Base-by-base conservation (phyloP, 2,888 invertebrate species). In the Pediacus dermestoides region DNA sequence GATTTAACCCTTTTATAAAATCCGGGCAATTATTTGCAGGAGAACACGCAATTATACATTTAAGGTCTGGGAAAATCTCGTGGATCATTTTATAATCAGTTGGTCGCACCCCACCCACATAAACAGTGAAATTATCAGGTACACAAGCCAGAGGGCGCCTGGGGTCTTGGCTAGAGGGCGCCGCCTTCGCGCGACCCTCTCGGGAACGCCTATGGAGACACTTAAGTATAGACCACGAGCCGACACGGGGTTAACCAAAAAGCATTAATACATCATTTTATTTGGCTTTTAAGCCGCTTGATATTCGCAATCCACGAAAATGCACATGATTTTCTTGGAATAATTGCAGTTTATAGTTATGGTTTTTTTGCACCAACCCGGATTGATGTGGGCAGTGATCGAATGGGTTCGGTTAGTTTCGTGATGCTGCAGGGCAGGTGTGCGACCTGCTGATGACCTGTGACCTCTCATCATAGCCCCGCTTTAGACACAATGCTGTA, bases 201-300 rank as follows among this genome's bases (percentile, higher is more conserved):
- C 50, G 53, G 61, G 45, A 61, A 59, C 63, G 63, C 64, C 62
- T 64, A 60, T 63, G 62, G 66, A 62, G 64, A 63, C 63, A 61
- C 57, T 53, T 66, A 66, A 66, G 63, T 66, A 67, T 64, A 67
- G 66, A 53, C 58, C 60, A 44, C 56, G 57, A 53, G 58, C 58
- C 58, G 58, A 57, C 52, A 13, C 35, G 35, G 32, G 36, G 31
- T 32, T 38, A 38, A 50, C 6, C 6, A 18, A 18, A 28, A 12
- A 52, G 52, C 45, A 46, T 48, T 50, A 44, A 48, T 51, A 53
- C 52, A 53, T 50, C 52, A 44, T 42, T 40, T 44, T 44, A 44
- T 40, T 44, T 47, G 37, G 41, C 38, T 39, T 46, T 6, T 8
- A 8, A 12, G 2, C 12, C 31, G 31, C 9, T 31, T 33, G 33